Evolutionary conservation across 2,888 invertebrate genomes (phyloP).

Genomic region (Drosophila merina): DNA sequence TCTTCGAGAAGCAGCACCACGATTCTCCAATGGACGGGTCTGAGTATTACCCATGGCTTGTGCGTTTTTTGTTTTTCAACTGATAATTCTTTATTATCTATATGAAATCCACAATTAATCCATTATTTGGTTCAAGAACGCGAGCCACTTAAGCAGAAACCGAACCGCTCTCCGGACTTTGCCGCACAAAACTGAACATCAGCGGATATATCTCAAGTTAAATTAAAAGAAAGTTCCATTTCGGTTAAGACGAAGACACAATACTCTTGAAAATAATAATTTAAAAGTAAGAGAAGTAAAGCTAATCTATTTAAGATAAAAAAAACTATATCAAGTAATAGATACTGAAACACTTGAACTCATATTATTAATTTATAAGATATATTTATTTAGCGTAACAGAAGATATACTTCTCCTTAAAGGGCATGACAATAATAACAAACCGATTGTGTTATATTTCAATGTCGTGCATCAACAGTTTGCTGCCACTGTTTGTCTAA

Average conservation of each 20-base stretch:
- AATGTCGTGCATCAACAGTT: conserved; percentile 63
- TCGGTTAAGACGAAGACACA: neutral
- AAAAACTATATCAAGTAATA: neutral
- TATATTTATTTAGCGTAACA: neutral
- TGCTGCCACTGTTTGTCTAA: conserved; percentile 57
- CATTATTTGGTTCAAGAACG: conserved; percentile 46
- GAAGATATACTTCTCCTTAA: conserved; percentile 9
- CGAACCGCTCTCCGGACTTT: conserved; percentile 55
- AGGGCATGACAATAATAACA: conserved; percentile 23
- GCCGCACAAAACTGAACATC: conserved; percentile 56
- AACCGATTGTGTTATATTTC: conserved; percentile 50
- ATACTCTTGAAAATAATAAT: conserved; percentile 10
- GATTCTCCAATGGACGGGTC: conserved; percentile 62
- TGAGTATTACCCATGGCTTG: conserved; percentile 77
- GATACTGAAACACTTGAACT: neutral
- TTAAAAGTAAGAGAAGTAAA: neutral
- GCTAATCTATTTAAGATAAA: neutral
- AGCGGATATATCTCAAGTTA: conserved; percentile 26
- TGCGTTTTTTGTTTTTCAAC: conserved; percentile 23
- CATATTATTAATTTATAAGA: neutral
- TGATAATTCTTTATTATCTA: conserved; percentile 13
- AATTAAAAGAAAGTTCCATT: conserved; percentile 34
- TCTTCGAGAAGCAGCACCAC: conserved; percentile 65
- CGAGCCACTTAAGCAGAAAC: conserved; percentile 45
- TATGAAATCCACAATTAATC: conserved; percentile 47